Percentiles rank a stretch among this genome's conserved stretches.
phyloP scores from a whole-genome alignment of 2,797 vertebrate species.

The Rhinatrema bivittatum region DNA sequence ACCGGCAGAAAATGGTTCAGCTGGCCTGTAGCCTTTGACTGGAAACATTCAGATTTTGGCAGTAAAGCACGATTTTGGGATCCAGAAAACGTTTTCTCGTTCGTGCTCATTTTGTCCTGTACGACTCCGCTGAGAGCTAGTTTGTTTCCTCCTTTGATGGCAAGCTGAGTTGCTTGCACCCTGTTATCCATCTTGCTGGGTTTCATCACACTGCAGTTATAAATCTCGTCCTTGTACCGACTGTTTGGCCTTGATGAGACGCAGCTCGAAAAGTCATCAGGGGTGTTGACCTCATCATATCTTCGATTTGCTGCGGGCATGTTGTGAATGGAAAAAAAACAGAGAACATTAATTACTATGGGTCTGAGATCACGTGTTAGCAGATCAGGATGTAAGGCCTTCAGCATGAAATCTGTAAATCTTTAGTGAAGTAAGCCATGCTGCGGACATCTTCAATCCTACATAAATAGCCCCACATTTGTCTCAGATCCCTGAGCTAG shows the following conservation, averaged over 20 bases:
- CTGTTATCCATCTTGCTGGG: conserved; percentile 37
- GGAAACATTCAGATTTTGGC: conserved; percentile 57
- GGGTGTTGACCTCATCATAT: conserved; percentile 44
- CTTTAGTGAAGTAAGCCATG: no score
- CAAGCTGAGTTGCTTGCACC: conserved; percentile 27
- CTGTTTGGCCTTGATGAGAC: conserved; percentile 33
- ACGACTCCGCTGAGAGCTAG: conserved; percentile 41
- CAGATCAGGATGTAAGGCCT: no score
- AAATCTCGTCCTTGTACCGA: conserved; percentile 65
- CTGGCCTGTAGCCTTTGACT: conserved; percentile 46
- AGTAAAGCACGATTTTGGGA: conserved; percentile 43
- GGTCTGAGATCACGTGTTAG: not conserved
- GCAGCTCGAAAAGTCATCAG: conserved; percentile 48
- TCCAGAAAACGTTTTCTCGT: conserved; percentile 33
- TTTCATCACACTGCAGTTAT: conserved; percentile 36
- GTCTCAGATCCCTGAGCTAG: no score
- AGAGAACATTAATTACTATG: conserved; percentile 4
- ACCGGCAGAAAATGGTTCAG: conserved; percentile 56
- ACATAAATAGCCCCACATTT: no score
- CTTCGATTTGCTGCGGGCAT: conserved; percentile 40
- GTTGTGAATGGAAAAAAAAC: conserved; percentile 23
- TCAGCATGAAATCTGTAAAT: no score
- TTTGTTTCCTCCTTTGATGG: conserved; percentile 54
- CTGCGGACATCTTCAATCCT: no score
- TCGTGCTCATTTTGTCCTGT: conserved; percentile 27